phyloP scores from a whole-genome alignment of 2,888 invertebrate species.

The Laspeyria flexula region DNA sequence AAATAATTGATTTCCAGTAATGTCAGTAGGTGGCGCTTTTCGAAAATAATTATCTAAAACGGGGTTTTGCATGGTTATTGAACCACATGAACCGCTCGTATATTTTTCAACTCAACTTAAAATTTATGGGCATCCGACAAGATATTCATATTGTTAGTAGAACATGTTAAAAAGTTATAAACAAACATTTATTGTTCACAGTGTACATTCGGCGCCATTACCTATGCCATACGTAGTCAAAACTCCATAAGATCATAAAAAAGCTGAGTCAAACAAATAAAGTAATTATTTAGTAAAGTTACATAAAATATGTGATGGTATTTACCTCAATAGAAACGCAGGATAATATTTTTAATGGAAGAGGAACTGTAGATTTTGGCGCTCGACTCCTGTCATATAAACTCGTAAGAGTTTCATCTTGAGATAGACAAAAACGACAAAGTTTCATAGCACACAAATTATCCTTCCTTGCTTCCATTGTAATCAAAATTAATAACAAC shows the following conservation, averaged over 20 bases:
- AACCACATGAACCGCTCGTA: background rate
- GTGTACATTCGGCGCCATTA: constrained; percentile 42
- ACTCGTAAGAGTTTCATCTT: constrained; percentile 87
- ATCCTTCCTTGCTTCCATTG: constrained; percentile 87
- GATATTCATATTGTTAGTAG: background rate
- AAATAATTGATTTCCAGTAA: background rate
- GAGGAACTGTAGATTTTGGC: constrained; percentile 87
- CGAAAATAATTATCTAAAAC: constrained; percentile 15
- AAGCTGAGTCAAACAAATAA: constrained; percentile 3
- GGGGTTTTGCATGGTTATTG: constrained; percentile 1
- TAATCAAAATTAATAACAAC: constrained; percentile 27
- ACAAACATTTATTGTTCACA: constrained; percentile 14
- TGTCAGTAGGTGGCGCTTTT: constrained; percentile 47
- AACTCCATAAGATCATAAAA: constrained; percentile 7
- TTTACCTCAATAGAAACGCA: constrained; percentile 92
- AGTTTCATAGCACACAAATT: constrained; percentile 87
- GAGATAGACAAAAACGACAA: constrained; percentile 91
- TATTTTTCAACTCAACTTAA: background rate
- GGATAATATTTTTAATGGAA: constrained; percentile 91
- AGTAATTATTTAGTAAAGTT: constrained; percentile 1
- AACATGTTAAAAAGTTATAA: background rate
- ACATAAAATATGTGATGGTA: constrained; percentile 15
- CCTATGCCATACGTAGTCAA: constrained; percentile 15
- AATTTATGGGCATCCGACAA: background rate
- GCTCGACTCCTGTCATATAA: constrained; percentile 87